Evolutionary conservation across 37 sponge, comb jelly and placozoan species (phyloP).

Genomic region (Beroe ovata): DNA sequence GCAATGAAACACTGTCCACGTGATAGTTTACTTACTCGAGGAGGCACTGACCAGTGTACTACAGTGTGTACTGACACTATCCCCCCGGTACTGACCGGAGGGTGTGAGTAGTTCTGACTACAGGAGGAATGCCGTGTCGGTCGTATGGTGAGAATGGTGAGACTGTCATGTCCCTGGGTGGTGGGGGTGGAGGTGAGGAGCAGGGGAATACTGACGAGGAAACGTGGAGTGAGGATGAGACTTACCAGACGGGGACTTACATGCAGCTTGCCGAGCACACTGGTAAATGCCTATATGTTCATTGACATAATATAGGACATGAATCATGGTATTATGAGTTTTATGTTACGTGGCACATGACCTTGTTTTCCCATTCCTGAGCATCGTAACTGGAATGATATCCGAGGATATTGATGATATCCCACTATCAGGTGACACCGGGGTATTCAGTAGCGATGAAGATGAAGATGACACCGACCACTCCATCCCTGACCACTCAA

Average conservation of each 20-base stretch:
- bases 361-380: no score
- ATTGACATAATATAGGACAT: no score
- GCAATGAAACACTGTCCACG: no score
- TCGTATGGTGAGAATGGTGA: conserved; percentile 10
- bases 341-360: not conserved
- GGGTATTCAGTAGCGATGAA: conserved; percentile 33
- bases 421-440: conserved; percentile 39
- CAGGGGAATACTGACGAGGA: conserved; percentile 11
- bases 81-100: no score
- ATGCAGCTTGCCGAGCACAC: conserved; percentile 25
- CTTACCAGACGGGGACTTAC: not conserved
- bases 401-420: no score
- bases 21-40: no score
- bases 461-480: not conserved
- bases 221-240: conserved; percentile 41
- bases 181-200: not conserved
- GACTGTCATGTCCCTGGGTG: not conserved
- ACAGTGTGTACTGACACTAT: no score
- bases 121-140: conserved; percentile 37
- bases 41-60: no score
- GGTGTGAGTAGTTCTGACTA: no score
- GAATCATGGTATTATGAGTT: not conserved
- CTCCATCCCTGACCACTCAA: not conserved
- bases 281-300: not conserved
- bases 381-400: no score